Conservation (phyloP, 2,888 invertebrate species). For the Coenonympha arcania region DNA sequence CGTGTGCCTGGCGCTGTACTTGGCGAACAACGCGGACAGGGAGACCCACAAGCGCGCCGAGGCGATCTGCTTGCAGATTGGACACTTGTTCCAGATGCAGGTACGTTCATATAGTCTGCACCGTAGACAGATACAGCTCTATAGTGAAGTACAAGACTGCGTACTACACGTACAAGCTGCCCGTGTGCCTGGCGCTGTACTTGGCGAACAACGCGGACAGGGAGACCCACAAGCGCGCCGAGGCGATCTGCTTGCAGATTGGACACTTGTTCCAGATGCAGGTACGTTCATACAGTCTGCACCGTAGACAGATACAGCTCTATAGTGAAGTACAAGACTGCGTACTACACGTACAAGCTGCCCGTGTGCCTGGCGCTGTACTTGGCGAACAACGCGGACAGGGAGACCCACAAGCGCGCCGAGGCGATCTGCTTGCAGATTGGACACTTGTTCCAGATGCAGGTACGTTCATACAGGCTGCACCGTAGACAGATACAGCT, state of each 20-base stretch:
- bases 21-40: slow-evolving; percentile 80
- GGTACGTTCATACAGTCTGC: slow-evolving; percentile 57
- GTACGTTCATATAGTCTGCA: slow-evolving; percentile 52
- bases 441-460: slow-evolving; percentile 93
- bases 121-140: too few species aligned
- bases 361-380: slow-evolving; percentile 89
- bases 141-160: slow-evolving; percentile 93
- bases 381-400: slow-evolving; percentile 80
- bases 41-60: slow-evolving; percentile 82
- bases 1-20: slow-evolving; percentile 85
- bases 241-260: slow-evolving; percentile 87
- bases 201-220: slow-evolving; percentile 81
- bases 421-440: slow-evolving; percentile 87
- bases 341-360: slow-evolving; percentile 90
- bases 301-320: too few species aligned
- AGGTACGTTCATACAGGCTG: slow-evolving; percentile 67
- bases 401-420: slow-evolving; percentile 79
- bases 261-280: slow-evolving; percentile 95
- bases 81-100: slow-evolving; percentile 93
- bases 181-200: slow-evolving; percentile 87
- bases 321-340: slow-evolving; percentile 93
- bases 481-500: too few species aligned
- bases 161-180: slow-evolving; percentile 91
- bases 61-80: slow-evolving; percentile 88
- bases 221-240: slow-evolving; percentile 80